Conservation (phyloP, 2,888 invertebrate genomes). For the Zonitis immaculata region DNA sequence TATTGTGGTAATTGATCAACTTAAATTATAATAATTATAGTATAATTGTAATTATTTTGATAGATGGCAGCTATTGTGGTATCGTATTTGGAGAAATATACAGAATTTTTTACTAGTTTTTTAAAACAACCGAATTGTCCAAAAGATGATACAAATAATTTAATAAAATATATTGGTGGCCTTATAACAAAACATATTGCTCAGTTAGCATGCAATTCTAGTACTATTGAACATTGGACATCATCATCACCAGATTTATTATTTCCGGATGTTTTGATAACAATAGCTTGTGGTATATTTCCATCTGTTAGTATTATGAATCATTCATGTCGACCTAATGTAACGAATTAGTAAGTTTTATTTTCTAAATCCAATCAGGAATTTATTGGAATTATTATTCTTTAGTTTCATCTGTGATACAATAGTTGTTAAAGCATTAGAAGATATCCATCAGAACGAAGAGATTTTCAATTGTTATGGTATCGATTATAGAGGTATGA, state of each 20-base stretch:
- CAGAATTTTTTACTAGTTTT: constrained; percentile 58
- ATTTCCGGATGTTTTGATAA: constrained; percentile 36
- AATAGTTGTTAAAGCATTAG: constrained; percentile 65
- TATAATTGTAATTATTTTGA: constrained; percentile 16
- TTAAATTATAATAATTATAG: background rate
- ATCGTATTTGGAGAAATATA: constrained; percentile 60
- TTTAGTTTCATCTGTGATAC: constrained; percentile 66
- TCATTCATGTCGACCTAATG: constrained; percentile 84
- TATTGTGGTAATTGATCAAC: constrained; percentile 55
- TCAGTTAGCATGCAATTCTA: constrained; percentile 59
- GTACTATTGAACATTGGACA: constrained; percentile 42
- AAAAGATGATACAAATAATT: constrained; percentile 42
- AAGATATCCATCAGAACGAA: constrained; percentile 58
- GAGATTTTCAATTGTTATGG: constrained; percentile 87
- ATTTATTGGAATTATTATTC: constrained; percentile 15
- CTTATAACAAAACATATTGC: constrained; percentile 70
- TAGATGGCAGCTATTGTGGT: constrained; percentile 66
- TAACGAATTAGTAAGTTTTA: constrained; percentile 61
- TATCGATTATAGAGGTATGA: constrained; percentile 65
- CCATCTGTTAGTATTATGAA: constrained; percentile 88
- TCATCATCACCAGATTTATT: constrained; percentile 35
- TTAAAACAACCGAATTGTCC: constrained; percentile 42
- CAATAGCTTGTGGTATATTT: constrained; percentile 72
- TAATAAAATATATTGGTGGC: constrained; percentile 53
- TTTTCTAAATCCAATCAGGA: background rate